Conservation (phyloP, 2,113 vertebrate genomes). For the Brevimyrus niger region DNA sequence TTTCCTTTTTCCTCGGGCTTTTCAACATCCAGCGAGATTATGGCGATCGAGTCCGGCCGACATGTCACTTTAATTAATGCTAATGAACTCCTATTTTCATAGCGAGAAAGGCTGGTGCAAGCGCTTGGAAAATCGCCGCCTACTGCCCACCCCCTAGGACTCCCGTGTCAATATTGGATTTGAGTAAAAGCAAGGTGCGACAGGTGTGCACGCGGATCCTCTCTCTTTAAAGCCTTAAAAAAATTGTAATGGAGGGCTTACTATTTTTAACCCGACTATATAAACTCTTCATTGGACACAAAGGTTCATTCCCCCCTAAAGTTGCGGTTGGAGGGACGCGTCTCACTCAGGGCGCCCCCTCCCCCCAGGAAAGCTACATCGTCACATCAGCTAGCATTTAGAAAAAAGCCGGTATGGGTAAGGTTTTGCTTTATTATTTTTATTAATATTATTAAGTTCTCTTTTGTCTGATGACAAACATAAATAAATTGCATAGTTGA, state of each 20-base stretch:
- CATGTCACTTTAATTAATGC: constrained; percentile 48
- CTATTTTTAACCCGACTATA: constrained; percentile 67
- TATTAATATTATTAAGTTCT: neutral
- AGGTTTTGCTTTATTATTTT: neutral
- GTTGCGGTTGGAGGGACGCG: constrained; percentile 17
- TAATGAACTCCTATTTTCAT: constrained; percentile 57
- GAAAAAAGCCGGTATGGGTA: constrained; percentile 4
- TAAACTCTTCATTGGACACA: constrained; percentile 53
- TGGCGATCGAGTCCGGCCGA: constrained; percentile 38
- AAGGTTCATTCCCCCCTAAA: constrained; percentile 28
- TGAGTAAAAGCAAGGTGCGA: constrained; percentile 76
- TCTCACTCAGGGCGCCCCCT: neutral
- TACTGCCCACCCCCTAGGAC: constrained; percentile 44
- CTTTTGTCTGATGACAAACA: neutral
- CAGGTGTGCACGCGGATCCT: constrained; percentile 77
- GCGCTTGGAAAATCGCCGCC: constrained; percentile 44
- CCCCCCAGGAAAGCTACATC: neutral
- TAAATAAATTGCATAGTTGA: neutral
- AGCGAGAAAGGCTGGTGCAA: constrained; percentile 51
- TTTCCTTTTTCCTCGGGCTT: constrained; percentile 33
- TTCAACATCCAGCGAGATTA: neutral
- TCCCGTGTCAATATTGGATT: constrained; percentile 90
- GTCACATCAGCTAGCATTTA: neutral
- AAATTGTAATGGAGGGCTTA: constrained; percentile 25
- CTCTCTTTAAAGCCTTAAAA: constrained; percentile 38